A percentile compares a stretch with the other conserved stretches of the same genome.
Evolutionary conservation across 2,888 invertebrate genomes (phyloP).

Genomic region (Halocaridina rubra): DNA sequence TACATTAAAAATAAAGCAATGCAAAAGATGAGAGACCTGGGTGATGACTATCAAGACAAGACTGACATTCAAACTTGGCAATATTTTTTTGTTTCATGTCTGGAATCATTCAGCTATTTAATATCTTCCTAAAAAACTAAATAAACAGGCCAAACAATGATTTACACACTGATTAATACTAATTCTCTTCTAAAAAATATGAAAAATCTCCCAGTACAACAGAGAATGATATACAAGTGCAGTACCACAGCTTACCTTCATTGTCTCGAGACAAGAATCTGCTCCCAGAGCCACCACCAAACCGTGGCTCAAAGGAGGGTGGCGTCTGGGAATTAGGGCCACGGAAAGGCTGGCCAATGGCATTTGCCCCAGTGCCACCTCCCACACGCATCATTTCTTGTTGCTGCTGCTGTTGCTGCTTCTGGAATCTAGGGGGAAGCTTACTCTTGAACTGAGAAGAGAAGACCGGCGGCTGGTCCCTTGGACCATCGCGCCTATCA

Average conservation of each 20-base stretch:
- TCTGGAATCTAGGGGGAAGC: slow-evolving; percentile 87
- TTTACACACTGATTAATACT: too few relatives aligned
- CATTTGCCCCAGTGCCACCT: background rate
- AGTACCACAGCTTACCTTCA: slow-evolving; percentile 43
- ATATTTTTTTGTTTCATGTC: too few relatives aligned
- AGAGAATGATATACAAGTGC: too few relatives aligned
- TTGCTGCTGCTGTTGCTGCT: slow-evolving; percentile 73
- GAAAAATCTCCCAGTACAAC: too few relatives aligned
- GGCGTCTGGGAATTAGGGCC: slow-evolving; percentile 26
- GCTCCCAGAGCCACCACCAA: background rate
- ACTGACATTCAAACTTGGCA: too few relatives aligned
- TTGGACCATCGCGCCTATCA: slow-evolving; percentile 38
- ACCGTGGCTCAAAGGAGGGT: slow-evolving; percentile 50
- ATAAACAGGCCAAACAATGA: too few relatives aligned
- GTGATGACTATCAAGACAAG: too few relatives aligned
- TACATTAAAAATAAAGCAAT: too few relatives aligned
- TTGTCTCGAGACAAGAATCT: slow-evolving; percentile 33
- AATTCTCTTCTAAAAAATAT: too few relatives aligned
- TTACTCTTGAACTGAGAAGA: slow-evolving; percentile 83
- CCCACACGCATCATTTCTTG: slow-evolving; percentile 43
- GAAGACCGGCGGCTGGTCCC: slow-evolving; percentile 73
- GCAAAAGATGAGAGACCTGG: too few relatives aligned
- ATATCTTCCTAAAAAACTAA: too few relatives aligned
- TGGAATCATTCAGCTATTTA: too few relatives aligned
- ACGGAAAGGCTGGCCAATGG: slow-evolving; percentile 32